A percentile compares a stretch with the other conserved stretches of the same genome.
These are phyloP conservation scores for Phoebastria nigripes DNA, from an alignment of 2,797 vertebrate genomes.

Conservation along the genomic window DNA sequence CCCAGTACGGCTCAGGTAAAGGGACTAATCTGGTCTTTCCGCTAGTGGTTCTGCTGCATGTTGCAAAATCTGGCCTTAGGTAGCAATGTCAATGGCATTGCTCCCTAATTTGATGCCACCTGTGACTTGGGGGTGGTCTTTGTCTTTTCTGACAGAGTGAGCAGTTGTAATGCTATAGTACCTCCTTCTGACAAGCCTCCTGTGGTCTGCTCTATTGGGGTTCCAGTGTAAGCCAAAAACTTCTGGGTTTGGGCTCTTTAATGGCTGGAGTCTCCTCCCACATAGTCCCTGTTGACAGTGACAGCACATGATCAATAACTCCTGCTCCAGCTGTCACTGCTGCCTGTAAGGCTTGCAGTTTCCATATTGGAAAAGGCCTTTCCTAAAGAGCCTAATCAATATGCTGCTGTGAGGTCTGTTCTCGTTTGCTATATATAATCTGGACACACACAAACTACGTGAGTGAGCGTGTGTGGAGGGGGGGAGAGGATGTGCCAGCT, in stretches of 20 bases:
- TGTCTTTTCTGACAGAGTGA: neutral
- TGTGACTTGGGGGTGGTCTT: neutral
- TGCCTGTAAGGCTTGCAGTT: conserved; percentile 64
- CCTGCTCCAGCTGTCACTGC: conserved; percentile 48
- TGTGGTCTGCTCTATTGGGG: neutral
- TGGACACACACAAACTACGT: conserved; percentile 25
- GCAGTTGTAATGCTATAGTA: neutral
- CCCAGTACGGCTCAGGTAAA: neutral
- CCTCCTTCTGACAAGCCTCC: neutral
- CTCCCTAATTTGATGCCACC: neutral
- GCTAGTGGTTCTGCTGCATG: neutral
- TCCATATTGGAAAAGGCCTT: conserved; percentile 67
- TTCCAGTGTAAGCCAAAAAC: neutral
- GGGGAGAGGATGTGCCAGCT: conserved; percentile 57
- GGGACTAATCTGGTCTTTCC: neutral
- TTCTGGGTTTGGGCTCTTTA: conserved; percentile 12
- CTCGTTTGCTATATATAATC: conserved; percentile 71
- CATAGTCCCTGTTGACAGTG: conserved; percentile 30
- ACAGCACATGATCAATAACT: conserved; percentile 57
- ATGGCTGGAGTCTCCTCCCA: conserved; percentile 33
- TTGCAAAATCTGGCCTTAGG: neutral
- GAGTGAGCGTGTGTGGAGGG: neutral
- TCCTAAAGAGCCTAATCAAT: conserved; percentile 73
- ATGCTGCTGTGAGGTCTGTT: conserved; percentile 59
- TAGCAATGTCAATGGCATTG: neutral